Evolutionary conservation across 1,140 invertebrate genomes (phyloP), one percentile per base, ranked within the genome.

Genomic region (Polyergus mexicanus): DNA sequence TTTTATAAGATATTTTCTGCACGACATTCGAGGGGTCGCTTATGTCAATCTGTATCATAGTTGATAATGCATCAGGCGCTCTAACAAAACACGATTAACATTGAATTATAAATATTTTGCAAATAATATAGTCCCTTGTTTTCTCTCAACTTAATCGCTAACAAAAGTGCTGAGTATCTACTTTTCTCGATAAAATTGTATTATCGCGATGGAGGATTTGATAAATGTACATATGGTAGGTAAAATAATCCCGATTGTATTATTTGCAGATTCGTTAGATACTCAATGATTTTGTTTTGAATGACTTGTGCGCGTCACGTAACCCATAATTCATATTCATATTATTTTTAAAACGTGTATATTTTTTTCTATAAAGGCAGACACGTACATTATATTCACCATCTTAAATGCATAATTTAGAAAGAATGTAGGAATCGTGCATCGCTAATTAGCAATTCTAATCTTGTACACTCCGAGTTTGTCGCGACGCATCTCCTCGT

Each of bases 131-230:
- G 11, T 22, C 35, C 1, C 13, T 13, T 38, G 41, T 47, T 13
- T 47, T 16, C 8, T 51, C 13, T 51, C 16, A 51, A 25, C 44
- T 47, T 25, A 22, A 66, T 22, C 3, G 35, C 35, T 65, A 38
- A 68, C 38, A n/a, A 68, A 11, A 19, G 4, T 19, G 65, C 3
- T 10, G 22, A 75, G 6, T 62, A 56, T 41, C 19, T 51, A 8
- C 2, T 41, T 22, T 13, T 65, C 10, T 32, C 41, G 32, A 80
- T 68, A 80, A 80, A 47, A 80, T 78, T 54, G 35, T n/a, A 41
- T 78, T 68, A 54, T 68, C 62, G 11, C 13, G 7, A 2, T 8
- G 16, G 25, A 75, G 35, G 16, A 76, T 25, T 44, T 22, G 16
- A 44, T 41, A 41, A 25, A 32, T 44, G 16, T 41, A 28, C 8